A percentile compares a stretch with the other conserved stretches of the same genome.
These are phyloP conservation scores for Synanthedon vespiformis DNA, from an alignment of 2,888 invertebrate species.

Conservation along the genomic window DNA sequence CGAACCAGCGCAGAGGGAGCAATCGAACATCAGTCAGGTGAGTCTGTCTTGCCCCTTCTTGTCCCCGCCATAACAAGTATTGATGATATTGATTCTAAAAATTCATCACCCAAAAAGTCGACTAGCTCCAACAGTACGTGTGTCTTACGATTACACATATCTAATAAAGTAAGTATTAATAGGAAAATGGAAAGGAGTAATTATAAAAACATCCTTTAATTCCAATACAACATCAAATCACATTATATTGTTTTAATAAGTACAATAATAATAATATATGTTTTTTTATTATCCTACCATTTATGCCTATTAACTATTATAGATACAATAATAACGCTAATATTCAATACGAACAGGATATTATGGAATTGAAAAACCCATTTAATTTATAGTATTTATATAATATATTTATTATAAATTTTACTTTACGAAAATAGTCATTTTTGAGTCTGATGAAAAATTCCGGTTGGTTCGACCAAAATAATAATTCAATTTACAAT, in stretches of 20 bases:
- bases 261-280: constrained; percentile 31
- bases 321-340: constrained; percentile 10
- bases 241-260: constrained; percentile 67
- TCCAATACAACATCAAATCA: constrained; percentile 71
- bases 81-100: too few species aligned
- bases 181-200: constrained; percentile 52
- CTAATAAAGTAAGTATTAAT: background rate
- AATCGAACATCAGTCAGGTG: too few species aligned
- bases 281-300: constrained; percentile 31
- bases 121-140: too few species aligned
- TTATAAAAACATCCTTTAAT: constrained; percentile 67
- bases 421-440: constrained; percentile 49
- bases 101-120: too few species aligned
- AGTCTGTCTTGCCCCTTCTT: too few species aligned
- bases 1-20: too few species aligned
- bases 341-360: background rate
- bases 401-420: constrained; percentile 30
- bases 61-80: too few species aligned
- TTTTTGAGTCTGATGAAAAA: constrained; percentile 24
- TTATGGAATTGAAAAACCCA: constrained; percentile 29
- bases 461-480: constrained; percentile 43
- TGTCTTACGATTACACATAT: too few species aligned
- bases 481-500: constrained; percentile 25
- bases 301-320: constrained; percentile 7
- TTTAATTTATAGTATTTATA: constrained; percentile 21